These are phyloP conservation scores for Baryphthengus martii DNA, from an alignment of 2,113 vertebrate species.

Conservation along the genomic window DNA sequence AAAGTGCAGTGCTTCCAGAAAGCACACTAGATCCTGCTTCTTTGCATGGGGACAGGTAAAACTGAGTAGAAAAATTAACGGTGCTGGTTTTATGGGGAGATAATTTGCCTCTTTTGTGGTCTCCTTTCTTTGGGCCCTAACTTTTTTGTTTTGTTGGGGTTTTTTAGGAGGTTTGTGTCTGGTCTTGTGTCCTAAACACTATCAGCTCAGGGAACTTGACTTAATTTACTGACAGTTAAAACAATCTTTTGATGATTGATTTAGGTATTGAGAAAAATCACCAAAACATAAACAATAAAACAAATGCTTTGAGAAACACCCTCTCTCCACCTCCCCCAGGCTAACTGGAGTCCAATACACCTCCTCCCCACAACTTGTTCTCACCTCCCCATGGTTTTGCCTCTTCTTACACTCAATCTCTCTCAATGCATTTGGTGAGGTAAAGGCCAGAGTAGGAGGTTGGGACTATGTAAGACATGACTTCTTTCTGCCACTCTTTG, in stretches of 20 bases:
- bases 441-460: too few species aligned
- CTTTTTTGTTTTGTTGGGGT: not conserved
- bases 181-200: not conserved
- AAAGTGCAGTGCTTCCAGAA: not conserved
- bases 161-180: not conserved
- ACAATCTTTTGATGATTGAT: not conserved
- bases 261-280: not conserved
- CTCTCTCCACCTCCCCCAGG: not conserved
- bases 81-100: not conserved
- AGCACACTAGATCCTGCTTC: not conserved
- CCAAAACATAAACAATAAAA: not conserved
- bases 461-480: rapidly evolving
- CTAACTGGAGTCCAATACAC: not conserved
- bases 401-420: not conserved
- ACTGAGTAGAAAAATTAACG: not conserved
- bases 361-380: not conserved
- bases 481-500: not conserved
- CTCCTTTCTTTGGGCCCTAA: not conserved
- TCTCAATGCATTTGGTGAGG: not conserved
- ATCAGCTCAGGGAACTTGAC: not conserved
- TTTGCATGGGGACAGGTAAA: not conserved
- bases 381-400: not conserved
- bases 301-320: not conserved
- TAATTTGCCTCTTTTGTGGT: not conserved
- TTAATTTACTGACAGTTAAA: not conserved